phyloP scores from a whole-genome alignment of 2,888 invertebrate species.

The Hyppa rectilinea region DNA sequence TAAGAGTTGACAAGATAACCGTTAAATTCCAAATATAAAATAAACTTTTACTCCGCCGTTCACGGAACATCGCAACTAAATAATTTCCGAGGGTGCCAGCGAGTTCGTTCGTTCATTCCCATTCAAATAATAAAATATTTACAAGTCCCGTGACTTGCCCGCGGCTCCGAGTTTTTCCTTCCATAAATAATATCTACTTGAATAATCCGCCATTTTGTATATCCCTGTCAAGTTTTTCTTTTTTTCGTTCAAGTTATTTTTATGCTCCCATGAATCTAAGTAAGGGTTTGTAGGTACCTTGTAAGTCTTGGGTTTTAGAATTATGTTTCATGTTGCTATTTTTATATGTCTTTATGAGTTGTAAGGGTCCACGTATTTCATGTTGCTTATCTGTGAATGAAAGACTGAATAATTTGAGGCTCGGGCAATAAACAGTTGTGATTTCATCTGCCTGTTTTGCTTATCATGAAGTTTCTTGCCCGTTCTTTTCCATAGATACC shows the following conservation, averaged over 20 bases:
- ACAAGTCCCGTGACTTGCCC: slow-evolving; percentile 36
- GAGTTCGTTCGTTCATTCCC: slow-evolving; percentile 28
- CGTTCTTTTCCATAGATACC: too few relatives aligned
- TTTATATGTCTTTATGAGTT: not conserved
- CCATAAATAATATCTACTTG: slow-evolving; percentile 68
- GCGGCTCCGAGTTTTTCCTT: slow-evolving; percentile 42
- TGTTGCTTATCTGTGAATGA: not conserved
- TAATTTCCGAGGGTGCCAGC: slow-evolving; percentile 30
- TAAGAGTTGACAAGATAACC: not conserved
- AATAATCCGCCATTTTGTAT: slow-evolving; percentile 64
- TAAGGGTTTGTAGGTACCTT: not conserved
- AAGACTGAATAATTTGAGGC: not conserved
- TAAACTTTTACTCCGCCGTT: slow-evolving; percentile 2
- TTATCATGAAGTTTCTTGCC: too few relatives aligned
- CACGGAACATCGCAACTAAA: slow-evolving; percentile 33
- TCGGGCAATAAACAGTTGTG: not conserved
- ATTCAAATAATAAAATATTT: slow-evolving; percentile 61
- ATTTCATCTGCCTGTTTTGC: not conserved
- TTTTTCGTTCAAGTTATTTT: slow-evolving; percentile 31
- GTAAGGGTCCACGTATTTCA: too few relatives aligned
- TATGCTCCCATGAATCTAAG: slow-evolving; percentile 28
- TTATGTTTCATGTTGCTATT: not conserved
- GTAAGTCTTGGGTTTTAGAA: not conserved
- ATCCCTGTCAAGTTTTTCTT: slow-evolving; percentile 22
- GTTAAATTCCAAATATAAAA: slow-evolving; percentile 3